These are phyloP conservation scores for Excalfactoria chinensis DNA, from an alignment of 2,113 vertebrate species.

Conservation along the genomic window DNA sequence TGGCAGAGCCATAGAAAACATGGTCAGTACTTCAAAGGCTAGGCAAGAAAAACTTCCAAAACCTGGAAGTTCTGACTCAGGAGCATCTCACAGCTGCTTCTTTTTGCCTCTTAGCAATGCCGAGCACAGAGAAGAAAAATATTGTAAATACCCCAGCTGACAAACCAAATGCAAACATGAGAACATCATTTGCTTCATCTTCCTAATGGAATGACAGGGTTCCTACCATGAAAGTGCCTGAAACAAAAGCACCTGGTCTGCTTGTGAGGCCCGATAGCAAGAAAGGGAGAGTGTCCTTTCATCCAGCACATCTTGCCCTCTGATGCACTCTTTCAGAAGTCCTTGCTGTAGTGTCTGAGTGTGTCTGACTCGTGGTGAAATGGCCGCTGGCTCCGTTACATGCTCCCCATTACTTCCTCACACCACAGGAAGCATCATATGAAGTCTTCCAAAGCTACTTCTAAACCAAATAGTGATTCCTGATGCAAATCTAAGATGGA, in stretches of 20 bases:
- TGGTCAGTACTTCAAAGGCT: neutral
- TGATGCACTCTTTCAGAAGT: neutral
- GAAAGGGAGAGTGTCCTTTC: neutral
- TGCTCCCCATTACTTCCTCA: neutral
- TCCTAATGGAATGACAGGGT: neutral
- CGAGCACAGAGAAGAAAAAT: neutral
- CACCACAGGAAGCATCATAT: accelerated
- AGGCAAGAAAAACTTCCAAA: neutral
- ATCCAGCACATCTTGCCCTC: neutral
- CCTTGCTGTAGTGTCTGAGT: neutral
- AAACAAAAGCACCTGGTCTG: neutral
- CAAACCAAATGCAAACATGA: neutral
- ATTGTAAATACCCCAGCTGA: neutral
- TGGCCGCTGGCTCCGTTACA: neutral
- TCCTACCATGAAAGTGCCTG: neutral
- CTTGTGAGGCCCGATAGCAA: neutral
- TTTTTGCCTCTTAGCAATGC: neutral
- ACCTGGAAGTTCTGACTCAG: neutral
- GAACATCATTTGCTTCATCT: neutral
- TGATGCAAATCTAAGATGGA: neutral
- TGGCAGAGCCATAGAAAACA: neutral
- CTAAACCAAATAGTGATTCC: neutral
- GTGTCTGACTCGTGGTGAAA: neutral
- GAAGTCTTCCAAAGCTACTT: neutral
- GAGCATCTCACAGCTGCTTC: neutral